A percentile compares a stretch with the other conserved stretches of the same genome.
Conservation (phyloP, 2,888 invertebrate species). For the Hipparchia sbordonii region DNA sequence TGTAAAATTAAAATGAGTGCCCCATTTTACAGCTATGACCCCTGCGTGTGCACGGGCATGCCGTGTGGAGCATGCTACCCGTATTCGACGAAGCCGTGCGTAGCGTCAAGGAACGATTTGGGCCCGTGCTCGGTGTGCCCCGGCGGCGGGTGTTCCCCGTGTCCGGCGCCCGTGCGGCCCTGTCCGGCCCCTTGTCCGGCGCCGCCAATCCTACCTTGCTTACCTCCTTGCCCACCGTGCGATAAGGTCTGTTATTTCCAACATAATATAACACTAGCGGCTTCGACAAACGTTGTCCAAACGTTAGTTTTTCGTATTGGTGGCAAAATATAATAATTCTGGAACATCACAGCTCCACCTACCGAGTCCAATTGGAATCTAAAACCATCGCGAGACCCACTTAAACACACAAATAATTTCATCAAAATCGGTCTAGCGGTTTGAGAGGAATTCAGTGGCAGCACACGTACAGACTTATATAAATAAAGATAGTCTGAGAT, state of each 20-base stretch:
- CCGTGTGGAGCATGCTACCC: slow-evolving; percentile 76
- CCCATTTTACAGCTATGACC: slow-evolving; percentile 74
- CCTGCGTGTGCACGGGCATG: slow-evolving; percentile 66
- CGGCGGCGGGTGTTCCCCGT: slow-evolving; percentile 74
- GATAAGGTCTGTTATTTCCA: slow-evolving; percentile 57
- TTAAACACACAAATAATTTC: too few species aligned
- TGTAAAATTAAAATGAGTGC: slow-evolving; percentile 64
- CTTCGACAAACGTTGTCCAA: too few species aligned
- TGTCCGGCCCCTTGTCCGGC: slow-evolving; percentile 65
- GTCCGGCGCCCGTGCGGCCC: slow-evolving; percentile 73
- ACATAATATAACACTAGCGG: too few species aligned
- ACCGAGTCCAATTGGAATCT: too few species aligned
- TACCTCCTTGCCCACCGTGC: slow-evolving; percentile 71
- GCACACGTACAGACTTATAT: too few species aligned
- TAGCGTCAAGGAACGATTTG: slow-evolving; percentile 62
- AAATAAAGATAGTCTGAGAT: too few species aligned
- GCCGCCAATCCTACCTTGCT: slow-evolving; percentile 62
- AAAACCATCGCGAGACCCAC: too few species aligned
- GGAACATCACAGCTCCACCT: too few species aligned
- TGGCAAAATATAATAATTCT: too few species aligned
- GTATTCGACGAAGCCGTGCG: slow-evolving; percentile 69
- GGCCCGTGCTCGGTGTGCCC: slow-evolving; percentile 70
- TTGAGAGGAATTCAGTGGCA: too few species aligned
- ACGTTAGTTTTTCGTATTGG: too few species aligned
- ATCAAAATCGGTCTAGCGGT: too few species aligned